Base-by-base conservation (phyloP, 2,888 invertebrate species). In the Andrena marginata region DNA sequence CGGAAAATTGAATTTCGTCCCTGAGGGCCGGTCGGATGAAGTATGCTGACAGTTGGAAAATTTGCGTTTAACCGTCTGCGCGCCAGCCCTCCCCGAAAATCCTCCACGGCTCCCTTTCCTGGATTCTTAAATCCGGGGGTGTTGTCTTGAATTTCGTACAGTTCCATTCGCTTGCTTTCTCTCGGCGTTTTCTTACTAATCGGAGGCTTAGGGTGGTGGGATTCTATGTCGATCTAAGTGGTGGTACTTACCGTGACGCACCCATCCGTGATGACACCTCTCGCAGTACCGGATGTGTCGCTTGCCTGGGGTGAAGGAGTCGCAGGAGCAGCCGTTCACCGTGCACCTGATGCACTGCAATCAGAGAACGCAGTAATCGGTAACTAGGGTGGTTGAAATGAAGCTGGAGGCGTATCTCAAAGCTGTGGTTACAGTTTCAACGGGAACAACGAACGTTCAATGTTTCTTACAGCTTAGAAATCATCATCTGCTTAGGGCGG, bases 251-350 rank as follows among this genome's bases (percentile, higher is more conserved):
- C 97, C 97, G 93, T 97, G 97, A 87, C 96, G 96, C 78, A 97
- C 96, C 97, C 97, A 97, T 85, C 96, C 96, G 93, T 97, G 97
- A 90, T 96, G 96, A 93, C 97, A 97, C 85, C 95, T 95, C 90
- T 96, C 96, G 94, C 97, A 97, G 93, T 95, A 96, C 75, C 97
- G 95, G 82, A 96, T 95, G 90, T 96, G 95, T 87, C 95, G 93
- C 92, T 96, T 96, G 74, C 96, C 96, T 35, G 97, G 96, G 54
- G 96, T 95, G 94, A 97, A 97, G 89, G 96, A 96, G 86, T 96
- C 96, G 93, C 97, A 97, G 87, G 95, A 94, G 92, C 97, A 97
- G 88, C 95, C 95, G 76, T 95, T 95, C 65, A 96, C 95, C 20
- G 96, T 96, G 92, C 97, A 97, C 89, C 96, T 95, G 90, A 96